Conservation (phyloP, 2,888 invertebrate species). For the Drosophila formosana region DNA sequence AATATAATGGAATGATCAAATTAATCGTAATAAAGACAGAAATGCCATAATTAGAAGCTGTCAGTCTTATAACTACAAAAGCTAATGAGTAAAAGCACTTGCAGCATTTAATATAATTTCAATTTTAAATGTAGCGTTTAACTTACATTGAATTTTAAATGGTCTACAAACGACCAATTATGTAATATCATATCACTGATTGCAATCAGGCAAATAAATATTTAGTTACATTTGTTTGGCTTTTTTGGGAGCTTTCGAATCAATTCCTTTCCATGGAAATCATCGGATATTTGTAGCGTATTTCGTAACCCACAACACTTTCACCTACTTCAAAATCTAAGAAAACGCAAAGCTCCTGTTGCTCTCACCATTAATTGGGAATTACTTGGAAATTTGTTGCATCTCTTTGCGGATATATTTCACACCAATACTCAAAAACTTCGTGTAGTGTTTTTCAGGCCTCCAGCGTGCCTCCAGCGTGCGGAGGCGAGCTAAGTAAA, state of each 20-base stretch:
- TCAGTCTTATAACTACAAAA: neutral
- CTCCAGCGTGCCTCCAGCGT: conserved; percentile 10
- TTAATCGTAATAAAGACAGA: conserved; percentile 17
- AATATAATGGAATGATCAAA: conserved; percentile 23
- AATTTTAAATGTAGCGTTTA: neutral
- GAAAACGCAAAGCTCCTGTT: too few relatives aligned
- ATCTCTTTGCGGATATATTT: conserved; percentile 24
- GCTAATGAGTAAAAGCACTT: neutral
- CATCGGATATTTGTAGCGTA: neutral
- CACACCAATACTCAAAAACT: conserved; percentile 23
- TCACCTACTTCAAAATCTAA: neutral
- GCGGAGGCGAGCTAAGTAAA: conserved; percentile 18
- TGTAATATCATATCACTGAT: neutral
- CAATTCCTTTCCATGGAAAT: neutral
- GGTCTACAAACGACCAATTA: too few relatives aligned
- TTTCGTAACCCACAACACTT: neutral
- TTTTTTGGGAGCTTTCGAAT: neutral
- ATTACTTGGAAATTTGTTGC: conserved; percentile 19
- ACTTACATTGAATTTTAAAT: neutral
- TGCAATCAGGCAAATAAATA: neutral
- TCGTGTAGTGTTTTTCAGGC: conserved; percentile 20
- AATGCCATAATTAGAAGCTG: neutral
- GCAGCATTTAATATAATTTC: neutral
- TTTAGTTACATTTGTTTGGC: neutral
- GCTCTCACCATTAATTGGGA: conserved; percentile 37